Conservation (phyloP, 92 coral and sea anemone genomes). For the Epizoanthus scotinus region DNA sequence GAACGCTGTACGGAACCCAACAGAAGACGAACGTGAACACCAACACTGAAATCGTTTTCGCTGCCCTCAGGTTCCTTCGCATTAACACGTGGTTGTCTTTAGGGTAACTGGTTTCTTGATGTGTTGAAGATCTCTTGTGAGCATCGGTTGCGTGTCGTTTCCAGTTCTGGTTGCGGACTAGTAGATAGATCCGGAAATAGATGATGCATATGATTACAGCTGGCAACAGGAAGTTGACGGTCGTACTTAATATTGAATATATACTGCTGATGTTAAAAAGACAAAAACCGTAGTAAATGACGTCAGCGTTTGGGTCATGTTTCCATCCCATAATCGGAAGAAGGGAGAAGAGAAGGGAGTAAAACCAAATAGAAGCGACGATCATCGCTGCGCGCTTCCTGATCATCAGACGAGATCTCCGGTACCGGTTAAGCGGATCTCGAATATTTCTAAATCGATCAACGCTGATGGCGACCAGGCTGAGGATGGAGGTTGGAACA, state of each 20-base stretch:
- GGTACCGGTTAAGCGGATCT: constrained; percentile 55
- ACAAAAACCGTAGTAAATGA: not conserved
- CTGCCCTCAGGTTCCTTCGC: constrained; percentile 56
- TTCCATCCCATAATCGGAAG: constrained; percentile 73
- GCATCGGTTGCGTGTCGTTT: not conserved
- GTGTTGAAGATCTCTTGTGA: not conserved
- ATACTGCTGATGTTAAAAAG: constrained; percentile 14
- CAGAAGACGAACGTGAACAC: constrained; percentile 64
- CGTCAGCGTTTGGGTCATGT: not conserved
- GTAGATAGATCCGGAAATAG: constrained; percentile 41
- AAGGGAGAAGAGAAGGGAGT: constrained; percentile 64
- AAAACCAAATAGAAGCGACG: constrained; percentile 54
- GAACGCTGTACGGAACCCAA: constrained; percentile 59
- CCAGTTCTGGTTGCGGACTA: constrained; percentile 15
- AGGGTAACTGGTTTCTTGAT: not conserved
- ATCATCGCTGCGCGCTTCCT: constrained; percentile 32
- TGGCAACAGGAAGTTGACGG: constrained; percentile 42
- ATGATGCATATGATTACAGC: constrained; percentile 46
- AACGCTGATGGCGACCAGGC: no score
- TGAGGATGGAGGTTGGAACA: no score
- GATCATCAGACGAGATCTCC: constrained; percentile 51
- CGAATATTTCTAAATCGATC: constrained; percentile 59
- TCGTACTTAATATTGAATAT: constrained; percentile 24
- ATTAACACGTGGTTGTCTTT: constrained; percentile 20
- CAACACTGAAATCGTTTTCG: no score